Conservation (phyloP, 2,797 vertebrate genomes). For the Enteromius anoplus region DNA sequence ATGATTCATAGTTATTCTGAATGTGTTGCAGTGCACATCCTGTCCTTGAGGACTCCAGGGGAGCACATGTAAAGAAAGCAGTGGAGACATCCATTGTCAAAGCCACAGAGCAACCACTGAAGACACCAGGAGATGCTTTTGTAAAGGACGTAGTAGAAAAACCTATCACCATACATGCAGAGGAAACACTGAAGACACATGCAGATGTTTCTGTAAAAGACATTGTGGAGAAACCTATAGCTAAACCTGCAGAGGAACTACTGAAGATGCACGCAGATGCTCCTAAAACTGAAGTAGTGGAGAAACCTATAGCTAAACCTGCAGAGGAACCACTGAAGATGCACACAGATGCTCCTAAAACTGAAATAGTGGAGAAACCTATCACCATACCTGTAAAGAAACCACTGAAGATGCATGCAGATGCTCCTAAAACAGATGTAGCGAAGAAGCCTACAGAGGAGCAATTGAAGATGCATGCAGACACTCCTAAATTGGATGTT, state of each 20-base stretch:
- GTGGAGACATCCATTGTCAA: conserved; percentile 6
- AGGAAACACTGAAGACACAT: conserved; percentile 6
- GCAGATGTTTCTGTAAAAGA: neutral
- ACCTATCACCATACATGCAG: neutral
- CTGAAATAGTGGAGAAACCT: neutral
- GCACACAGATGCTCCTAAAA: neutral
- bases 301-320: neutral
- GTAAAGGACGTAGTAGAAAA: neutral
- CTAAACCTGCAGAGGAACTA: neutral
- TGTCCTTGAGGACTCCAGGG: conserved; percentile 30
- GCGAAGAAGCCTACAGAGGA: neutral
- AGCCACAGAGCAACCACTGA: neutral
- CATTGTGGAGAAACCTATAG: neutral
- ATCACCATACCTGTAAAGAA: neutral
- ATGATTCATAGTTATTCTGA: conserved; percentile 39
- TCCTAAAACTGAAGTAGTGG: neutral
- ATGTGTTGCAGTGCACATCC: conserved; percentile 57
- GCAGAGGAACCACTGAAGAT: neutral
- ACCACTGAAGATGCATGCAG: neutral
- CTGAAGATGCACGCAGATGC: neutral
- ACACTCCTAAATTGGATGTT: neutral
- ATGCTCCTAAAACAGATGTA: neutral
- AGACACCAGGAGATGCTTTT: neutral
- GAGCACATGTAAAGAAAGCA: neutral
- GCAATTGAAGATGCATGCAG: neutral